Evolutionary conservation across 1,140 invertebrate genomes (phyloP), one percentile per base, ranked within the genome.

Genomic region (Polypedilum pembai): DNA sequence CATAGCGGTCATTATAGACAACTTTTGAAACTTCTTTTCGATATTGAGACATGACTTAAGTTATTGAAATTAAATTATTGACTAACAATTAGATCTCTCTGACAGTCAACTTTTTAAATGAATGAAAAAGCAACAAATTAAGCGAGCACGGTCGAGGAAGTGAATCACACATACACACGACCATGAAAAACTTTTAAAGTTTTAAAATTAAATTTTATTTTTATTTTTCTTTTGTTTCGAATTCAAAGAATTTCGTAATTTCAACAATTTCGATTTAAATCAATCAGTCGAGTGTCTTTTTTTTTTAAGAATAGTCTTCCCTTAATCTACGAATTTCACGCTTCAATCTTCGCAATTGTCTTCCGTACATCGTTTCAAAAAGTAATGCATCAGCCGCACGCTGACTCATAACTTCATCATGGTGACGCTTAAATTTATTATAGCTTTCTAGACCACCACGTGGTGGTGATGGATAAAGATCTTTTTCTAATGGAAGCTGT

Each of bases 361-460:
- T 73, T 41, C 40, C 40, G 40, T 41, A 73, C 73, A 33, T 45
- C n/a, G 17, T 73, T 73, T 73, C 40, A 41, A 20, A 73, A 40
- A 73, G 73, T 40, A 73, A 40, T 40, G 73, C 40, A 73, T 45
- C 40, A n/a, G 73, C 41, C 18, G 18, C 73, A 17, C 41, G 40
- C 41, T 69, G 65, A 69, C 65, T 69, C 65, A 69, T 69, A 17
- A 69, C 65, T 69, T 69, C 65, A n/a, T 69, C 4, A 69, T 69
- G 65, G 7, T 69, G 17, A 20, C 65, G 65, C 8, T 20, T 8
- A 21, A 8, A 69, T 18, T n/a, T 18, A 69, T 69, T 69, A 20
- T 69, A 69, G 17, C 10, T 69, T 18, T 69, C 4, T 8, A 69
- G 20, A 7, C 65, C 65, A 8, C 65, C 8, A 20, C 65, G 65